Base-by-base conservation (phyloP, 2,888 invertebrate species). In the Corythucha ciliata region DNA sequence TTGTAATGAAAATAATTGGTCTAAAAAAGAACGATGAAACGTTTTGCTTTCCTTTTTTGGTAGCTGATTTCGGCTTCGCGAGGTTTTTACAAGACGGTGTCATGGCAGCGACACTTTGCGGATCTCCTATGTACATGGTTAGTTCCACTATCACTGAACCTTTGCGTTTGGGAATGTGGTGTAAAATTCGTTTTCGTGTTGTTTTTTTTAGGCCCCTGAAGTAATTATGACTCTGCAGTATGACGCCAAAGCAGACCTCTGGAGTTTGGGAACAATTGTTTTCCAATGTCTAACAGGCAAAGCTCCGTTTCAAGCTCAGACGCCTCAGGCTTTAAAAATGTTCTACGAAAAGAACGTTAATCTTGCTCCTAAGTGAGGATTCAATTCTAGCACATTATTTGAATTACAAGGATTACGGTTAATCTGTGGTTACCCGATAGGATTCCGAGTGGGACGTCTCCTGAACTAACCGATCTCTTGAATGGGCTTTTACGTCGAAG, bases 61-160 rank as follows among this genome's bases (percentile, higher is more conserved):
- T 70, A 87, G 96, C 96, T 66, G 98, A 98, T 75, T 98, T 99
- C 74, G 98, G 98, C 45, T 98, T 98, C 73, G 98, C 98, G 48
- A 78, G 98, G 67, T 97, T 98, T 71, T 76, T 99, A 40, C 88
- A 91, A 71, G 97, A 97, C 68, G 98, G 98, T 57, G 94, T 93
- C 49, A 99, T 98, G 98, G 98, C 98, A 49, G 97, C 94, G 57
- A 98, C 98, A 26, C 75, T 99, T 34, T 98, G 98, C 71, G 98
- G 98, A 40, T 98, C 97, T 41, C 98, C 98, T 12, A 98, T 98
- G 98, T 98, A 98, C 68, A 98, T 98, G 97, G 92, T 91, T 72
- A 75, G 65, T 55, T 61, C 37, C 8, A 10, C 10, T 10, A 10
- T 29, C 12, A 29, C 12, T 29, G n/a, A n/a, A n/a, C n/a, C n/a